Conservation (phyloP, 2,888 invertebrate genomes). For the Monopis laevigella region DNA sequence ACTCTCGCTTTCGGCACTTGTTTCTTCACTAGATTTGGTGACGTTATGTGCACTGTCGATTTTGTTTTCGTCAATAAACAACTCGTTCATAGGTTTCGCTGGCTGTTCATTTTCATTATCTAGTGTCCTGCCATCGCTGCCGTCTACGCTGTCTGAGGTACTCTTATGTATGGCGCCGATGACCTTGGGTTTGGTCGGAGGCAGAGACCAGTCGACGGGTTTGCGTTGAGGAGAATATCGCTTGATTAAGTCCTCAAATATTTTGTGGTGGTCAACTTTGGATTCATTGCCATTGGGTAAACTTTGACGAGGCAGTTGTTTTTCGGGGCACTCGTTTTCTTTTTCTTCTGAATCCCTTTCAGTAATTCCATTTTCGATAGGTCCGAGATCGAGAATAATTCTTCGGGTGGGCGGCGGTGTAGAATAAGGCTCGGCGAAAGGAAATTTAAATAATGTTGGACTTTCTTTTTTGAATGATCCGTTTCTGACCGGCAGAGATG, state of each 20-base stretch:
- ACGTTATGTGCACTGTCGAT: neutral
- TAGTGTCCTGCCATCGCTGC: constrained; percentile 17
- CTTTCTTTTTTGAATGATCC: constrained; percentile 52
- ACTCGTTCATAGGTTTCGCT: neutral
- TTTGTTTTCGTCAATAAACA: constrained; percentile 5
- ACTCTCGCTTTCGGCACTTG: constrained; percentile 24
- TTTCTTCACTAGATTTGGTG: neutral
- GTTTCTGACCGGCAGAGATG: constrained; percentile 46
- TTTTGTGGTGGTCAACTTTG: constrained; percentile 49
- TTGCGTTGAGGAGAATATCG: constrained; percentile 58
- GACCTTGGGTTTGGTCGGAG: constrained; percentile 53
- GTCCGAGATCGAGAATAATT: constrained; percentile 41
- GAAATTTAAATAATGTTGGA: constrained; percentile 57
- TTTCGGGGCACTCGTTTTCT: constrained; percentile 39
- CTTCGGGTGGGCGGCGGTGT: constrained; percentile 53
- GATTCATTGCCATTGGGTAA: constrained; percentile 35
- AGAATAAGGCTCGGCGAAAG: constrained; percentile 56
- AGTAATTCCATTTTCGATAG: constrained; percentile 17
- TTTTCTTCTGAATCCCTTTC: constrained; percentile 36
- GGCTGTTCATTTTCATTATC: neutral
- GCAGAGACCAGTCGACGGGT: constrained; percentile 53
- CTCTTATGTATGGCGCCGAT: constrained; percentile 49
- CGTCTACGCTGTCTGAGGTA: constrained; percentile 39
- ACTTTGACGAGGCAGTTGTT: constrained; percentile 34
- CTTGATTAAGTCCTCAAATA: constrained; percentile 54